Base-by-base conservation (phyloP, 2,888 invertebrate genomes). In the Amphipyra tragopoginis region DNA sequence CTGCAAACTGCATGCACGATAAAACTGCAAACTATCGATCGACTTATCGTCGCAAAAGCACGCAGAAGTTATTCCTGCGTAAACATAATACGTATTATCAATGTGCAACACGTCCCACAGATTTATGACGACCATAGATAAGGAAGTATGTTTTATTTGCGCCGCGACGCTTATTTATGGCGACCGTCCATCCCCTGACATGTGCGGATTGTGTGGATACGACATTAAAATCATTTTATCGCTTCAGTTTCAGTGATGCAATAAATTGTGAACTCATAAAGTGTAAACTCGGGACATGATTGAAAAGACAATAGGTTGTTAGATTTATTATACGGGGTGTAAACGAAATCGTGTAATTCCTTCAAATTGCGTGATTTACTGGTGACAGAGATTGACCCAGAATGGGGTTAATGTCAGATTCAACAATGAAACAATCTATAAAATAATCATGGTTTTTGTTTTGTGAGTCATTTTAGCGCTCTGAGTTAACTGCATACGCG, bases 161-260 rank as follows among this genome's bases (percentile, higher is more conserved):
- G 51, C 43, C 10, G 10, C 44, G 38, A 47, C 38, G 13, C 7
- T 36, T 57, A 53, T 78, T 75, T 66, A 78, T 65, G 42, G 44
- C 33, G 5, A 6, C n/a, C 61, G 61, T 71, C 53, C 29, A 62
- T 64, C 57, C 50, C 42, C 52, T 59, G 71, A 62, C 51, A 59
- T 65, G 56, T 65, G 48, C 14, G 57, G 29, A 29, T 29, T 29
- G 7, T 29, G 29, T 7, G 29, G 62, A 53, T 61, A 63, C 58
- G 75, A 62, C 55, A 72, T 74, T 76, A 76, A 72, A 72, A 61
- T 48, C 49, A 58, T 56, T 67, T 63, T 72, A 75, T 58, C 52
- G 76, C 54, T 64, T 57, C 63, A 44, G 52, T 56, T 58, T 56
- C 60, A 55, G 52, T 58, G 49, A 65, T 43, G 48, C 53, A 40